Percentiles rank a stretch among this genome's conserved stretches.
phyloP scores from a whole-genome alignment of 1,140 invertebrate species.

The Magallana gigas region DNA sequence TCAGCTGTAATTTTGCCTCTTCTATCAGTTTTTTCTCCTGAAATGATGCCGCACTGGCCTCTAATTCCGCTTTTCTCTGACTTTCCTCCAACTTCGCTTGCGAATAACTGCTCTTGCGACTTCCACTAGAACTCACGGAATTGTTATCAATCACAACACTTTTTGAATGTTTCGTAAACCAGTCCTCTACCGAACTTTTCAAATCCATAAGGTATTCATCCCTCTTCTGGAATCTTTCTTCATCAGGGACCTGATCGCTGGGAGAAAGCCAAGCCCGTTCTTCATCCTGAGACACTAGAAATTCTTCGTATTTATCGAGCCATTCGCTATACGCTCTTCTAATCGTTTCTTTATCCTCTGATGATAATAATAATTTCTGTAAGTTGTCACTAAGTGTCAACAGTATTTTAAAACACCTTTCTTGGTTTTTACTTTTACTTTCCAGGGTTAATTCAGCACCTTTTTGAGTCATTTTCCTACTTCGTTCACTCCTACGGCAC shows the following conservation, averaged over 20 bases:
- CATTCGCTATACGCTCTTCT: conserved; percentile 9
- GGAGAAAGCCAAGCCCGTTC: neutral
- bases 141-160: neutral
- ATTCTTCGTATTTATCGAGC: conserved; percentile 26
- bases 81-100: conserved; percentile 42
- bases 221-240: conserved; percentile 9
- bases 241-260: neutral
- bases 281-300: conserved; percentile 38
- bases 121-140: neutral
- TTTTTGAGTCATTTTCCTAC: conserved; percentile 27
- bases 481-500: neutral
- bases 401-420: neutral
- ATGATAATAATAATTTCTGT: neutral
- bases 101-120: neutral
- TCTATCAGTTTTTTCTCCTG: too few relatives aligned
- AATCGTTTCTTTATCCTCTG: neutral
- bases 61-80: conserved; percentile 44
- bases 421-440: neutral
- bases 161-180: conserved; percentile 21
- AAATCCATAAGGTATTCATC: conserved; percentile 16
- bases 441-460: conserved; percentile 6
- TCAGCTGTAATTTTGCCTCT: too few relatives aligned
- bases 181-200: conserved; percentile 5
- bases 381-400: conserved; percentile 5
- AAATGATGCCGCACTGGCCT: conserved; percentile 37